phyloP scores from a whole-genome alignment of 2,797 vertebrate genomes.

The Squalus acanthias region DNA sequence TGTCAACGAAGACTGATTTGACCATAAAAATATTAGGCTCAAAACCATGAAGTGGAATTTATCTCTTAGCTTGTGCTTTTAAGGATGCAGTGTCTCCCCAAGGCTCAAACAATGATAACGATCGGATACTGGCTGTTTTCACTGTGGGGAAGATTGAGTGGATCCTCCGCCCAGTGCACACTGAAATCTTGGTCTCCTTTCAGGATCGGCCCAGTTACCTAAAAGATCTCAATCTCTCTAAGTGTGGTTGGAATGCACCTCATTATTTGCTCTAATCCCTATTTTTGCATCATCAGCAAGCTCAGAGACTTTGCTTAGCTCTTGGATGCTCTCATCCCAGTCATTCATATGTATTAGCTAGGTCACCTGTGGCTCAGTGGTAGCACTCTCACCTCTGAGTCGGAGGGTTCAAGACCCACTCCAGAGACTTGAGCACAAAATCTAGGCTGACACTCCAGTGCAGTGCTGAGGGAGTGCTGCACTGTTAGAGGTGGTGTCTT shows the following conservation, averaged over 20 bases:
- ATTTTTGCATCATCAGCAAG: neutral
- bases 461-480: too few species aligned
- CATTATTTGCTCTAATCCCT: neutral
- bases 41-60: neutral
- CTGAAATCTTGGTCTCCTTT: too few species aligned
- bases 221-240: too few species aligned
- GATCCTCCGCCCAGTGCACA: too few species aligned
- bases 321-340: neutral
- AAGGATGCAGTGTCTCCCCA: neutral
- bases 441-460: too few species aligned
- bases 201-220: too few species aligned
- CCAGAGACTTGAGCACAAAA: neutral
- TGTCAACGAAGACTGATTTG: neutral
- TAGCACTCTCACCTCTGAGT: neutral
- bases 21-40: neutral
- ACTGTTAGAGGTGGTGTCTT: neutral
- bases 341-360: neutral
- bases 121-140: too few species aligned
- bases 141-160: too few species aligned
- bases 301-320: neutral
- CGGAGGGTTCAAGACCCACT: neutral
- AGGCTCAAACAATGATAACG: too few species aligned
- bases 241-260: too few species aligned
- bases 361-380: neutral
- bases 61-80: neutral